These are phyloP conservation scores for Sebastes cheni DNA, from an alignment of 2,797 vertebrate species.

Conservation along the genomic window DNA sequence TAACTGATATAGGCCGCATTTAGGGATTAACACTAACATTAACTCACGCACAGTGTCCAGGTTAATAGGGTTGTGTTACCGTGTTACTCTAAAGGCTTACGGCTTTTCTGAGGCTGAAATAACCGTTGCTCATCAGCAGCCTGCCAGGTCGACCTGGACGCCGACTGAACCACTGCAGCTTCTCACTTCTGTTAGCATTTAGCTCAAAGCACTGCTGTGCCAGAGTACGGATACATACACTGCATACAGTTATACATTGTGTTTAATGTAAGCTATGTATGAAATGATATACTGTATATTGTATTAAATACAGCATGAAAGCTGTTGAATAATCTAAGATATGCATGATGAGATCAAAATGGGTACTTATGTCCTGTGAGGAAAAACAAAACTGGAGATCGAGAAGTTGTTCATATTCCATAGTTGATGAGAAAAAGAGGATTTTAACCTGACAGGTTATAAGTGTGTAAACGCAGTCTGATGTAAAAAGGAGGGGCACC, in stretches of 20 bases:
- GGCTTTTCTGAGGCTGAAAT: constrained; percentile 37
- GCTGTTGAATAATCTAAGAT: background rate
- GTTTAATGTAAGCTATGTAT: background rate
- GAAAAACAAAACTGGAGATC: background rate
- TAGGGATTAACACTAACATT: constrained; percentile 45
- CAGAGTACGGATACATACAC: no score
- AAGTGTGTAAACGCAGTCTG: background rate
- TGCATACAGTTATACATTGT: no score
- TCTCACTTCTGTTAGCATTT: background rate
- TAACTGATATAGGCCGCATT: constrained; percentile 38
- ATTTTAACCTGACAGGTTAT: background rate
- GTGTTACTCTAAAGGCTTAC: constrained; percentile 42
- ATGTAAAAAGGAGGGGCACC: background rate
- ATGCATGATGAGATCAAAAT: background rate
- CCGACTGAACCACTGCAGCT: background rate
- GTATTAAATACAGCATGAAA: background rate
- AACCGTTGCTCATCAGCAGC: constrained; percentile 17
- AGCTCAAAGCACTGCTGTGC: no score
- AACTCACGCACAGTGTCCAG: constrained; percentile 19
- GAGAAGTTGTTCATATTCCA: background rate
- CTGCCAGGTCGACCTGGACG: background rate
- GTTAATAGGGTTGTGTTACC: constrained; percentile 57
- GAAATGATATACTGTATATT: background rate
- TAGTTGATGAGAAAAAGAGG: background rate
- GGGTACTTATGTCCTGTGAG: background rate